A percentile compares a stretch with the other conserved stretches of the same genome.
phyloP scores from a whole-genome alignment of 2,888 invertebrate species.

The Tachina lurida region DNA sequence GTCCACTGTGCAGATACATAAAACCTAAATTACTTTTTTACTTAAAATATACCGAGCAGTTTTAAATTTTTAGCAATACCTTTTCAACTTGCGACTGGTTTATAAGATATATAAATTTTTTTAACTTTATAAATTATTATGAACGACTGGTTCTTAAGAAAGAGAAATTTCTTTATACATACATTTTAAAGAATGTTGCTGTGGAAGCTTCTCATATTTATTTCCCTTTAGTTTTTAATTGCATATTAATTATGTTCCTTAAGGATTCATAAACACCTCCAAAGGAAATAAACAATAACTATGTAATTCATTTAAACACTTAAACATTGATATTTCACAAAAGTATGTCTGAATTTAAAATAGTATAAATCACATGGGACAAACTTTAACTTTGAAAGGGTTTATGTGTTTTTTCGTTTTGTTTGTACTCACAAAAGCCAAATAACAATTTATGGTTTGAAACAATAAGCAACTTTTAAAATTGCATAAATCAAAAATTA shows the following conservation, averaged over 20 bases:
- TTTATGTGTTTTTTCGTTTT: slow-evolving; percentile 33
- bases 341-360: slow-evolving; percentile 60
- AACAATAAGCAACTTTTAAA: slow-evolving; percentile 82
- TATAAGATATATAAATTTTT: too few species aligned
- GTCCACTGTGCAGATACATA: too few species aligned
- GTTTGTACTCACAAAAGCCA: slow-evolving; percentile 8
- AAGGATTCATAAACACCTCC: slow-evolving; percentile 11
- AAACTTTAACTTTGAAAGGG: slow-evolving; percentile 41
- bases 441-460: slow-evolving; percentile 76
- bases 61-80: too few species aligned
- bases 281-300: slow-evolving; percentile 12
- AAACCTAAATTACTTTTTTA: too few species aligned
- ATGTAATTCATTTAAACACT: slow-evolving; percentile 58
- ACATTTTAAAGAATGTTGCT: too few species aligned
- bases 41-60: too few species aligned
- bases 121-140: too few species aligned
- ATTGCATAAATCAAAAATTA: slow-evolving; percentile 79
- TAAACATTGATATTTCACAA: slow-evolving; percentile 17
- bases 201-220: too few species aligned
- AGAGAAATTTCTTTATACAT: too few species aligned
- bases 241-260: slow-evolving; percentile 6
- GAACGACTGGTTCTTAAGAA: too few species aligned
- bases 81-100: too few species aligned
- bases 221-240: not conserved
- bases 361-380: slow-evolving; percentile 61